Evolutionary conservation across 1,140 invertebrate genomes (phyloP).

Genomic region (Micrasema longulum): DNA sequence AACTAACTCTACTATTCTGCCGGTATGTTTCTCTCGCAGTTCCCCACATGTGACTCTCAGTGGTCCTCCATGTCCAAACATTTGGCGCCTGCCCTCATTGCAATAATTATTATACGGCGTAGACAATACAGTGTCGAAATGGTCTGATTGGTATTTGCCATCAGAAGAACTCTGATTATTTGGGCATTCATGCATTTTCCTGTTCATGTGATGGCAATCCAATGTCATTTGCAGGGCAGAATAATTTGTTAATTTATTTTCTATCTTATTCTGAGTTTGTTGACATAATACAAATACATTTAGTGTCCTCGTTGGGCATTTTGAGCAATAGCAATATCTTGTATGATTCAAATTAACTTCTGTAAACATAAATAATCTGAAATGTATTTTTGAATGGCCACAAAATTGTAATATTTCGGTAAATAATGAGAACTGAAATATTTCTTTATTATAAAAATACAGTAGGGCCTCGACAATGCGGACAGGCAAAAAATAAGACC

Average conservation of each 20-base stretch:
- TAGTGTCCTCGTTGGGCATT: no score
- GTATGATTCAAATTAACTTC: no score
- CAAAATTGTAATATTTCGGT: no score
- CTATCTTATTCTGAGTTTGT: no score
- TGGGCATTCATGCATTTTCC: conserved; percentile 15
- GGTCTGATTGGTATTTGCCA: neutral
- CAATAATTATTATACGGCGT: neutral
- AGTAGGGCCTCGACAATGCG: no score
- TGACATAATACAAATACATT: no score
- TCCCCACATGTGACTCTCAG: conserved; percentile 60
- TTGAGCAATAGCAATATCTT: no score
- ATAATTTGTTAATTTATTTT: neutral
- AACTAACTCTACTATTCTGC: conserved; percentile 60
- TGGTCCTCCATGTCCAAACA: conserved; percentile 15
- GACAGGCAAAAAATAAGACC: no score
- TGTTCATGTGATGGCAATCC: neutral
- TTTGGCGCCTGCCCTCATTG: neutral
- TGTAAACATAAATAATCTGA: no score
- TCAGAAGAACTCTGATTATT: neutral
- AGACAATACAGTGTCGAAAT: neutral
- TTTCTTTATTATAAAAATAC: no score
- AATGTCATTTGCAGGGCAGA: neutral
- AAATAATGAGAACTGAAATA: no score
- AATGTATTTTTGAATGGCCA: no score
- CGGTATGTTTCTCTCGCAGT: conserved; percentile 58